Evolutionary conservation across 2,113 vertebrate species (phyloP), one percentile per base, ranked within the genome.

Genomic region (Callipepla squamata): DNA sequence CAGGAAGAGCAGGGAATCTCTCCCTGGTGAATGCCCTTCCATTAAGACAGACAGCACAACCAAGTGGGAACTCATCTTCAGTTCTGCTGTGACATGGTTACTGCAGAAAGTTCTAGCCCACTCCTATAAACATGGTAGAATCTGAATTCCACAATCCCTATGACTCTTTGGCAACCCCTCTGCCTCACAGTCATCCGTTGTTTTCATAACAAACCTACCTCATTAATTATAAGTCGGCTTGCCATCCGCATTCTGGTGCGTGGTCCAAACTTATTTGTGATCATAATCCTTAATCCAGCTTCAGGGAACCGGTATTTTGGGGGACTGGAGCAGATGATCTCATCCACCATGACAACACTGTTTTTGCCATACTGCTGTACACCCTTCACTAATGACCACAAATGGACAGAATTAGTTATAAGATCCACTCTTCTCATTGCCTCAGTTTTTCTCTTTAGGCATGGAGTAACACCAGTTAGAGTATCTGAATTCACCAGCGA

Each of bases 221-320:
- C 99, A 2, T 99, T 99, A 76, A 99, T 99, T 90, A 99, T 99
- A 93, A 99, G 98, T 70, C 99, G 97, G 94, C 99, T 99, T 63
- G 99, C 99, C 99, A 99, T 99, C 38, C 99, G 98, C 85, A 99
- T 98, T 3, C 99, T 98, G 42, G 99, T 99, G 95, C 99, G 98
- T 67, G 99, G 99, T 82, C 98, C 99, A 70, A 99, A 99, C 65
- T 99, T 99, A 85, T 98, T 99, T 32, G 99, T 99, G 94, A 99
- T 98, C 99, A 99, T 99, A 65, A 99, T 95, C 32, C 99, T 98
- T 20, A 99, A 97, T 23, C 99, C 99, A 3, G 99, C 99, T 92
- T 99, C 99, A 1, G 99, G 99, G 80, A 99, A 99, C n/a, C 97
- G 98, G 95, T 98, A 99, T 77, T 99, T 99, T 30, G 99, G 98